These are phyloP conservation scores for Dicranocentrus wangi DNA, from an alignment of 2,888 invertebrate genomes.

Conservation along the genomic window DNA sequence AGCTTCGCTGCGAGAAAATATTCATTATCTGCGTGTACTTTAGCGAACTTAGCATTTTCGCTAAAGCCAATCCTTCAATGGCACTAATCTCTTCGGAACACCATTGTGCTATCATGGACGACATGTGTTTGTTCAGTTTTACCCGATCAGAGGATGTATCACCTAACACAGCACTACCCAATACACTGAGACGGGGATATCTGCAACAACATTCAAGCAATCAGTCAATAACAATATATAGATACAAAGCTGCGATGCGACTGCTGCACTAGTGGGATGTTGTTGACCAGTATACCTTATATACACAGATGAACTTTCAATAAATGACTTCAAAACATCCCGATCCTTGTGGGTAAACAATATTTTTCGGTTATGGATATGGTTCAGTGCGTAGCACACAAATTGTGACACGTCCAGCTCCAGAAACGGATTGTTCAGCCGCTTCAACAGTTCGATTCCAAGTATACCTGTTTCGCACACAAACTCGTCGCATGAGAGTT, in stretches of 20 bases:
- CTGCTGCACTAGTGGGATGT: too few relatives aligned
- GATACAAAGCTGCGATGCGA: too few relatives aligned
- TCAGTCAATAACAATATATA: background rate
- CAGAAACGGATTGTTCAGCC: conserved; percentile 49
- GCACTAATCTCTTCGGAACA: conserved; percentile 68
- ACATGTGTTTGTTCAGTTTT: conserved; percentile 24
- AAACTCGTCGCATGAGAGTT: conserved; percentile 60
- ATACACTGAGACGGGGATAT: conserved; percentile 59
- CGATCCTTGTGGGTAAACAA: conserved; percentile 53
- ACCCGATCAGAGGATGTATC: conserved; percentile 15
- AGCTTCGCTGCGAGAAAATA: conserved; percentile 61
- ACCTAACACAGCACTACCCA: conserved; percentile 51
- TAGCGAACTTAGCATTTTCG: conserved; percentile 67
- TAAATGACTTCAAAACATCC: conserved; percentile 52
- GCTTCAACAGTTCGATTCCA: conserved; percentile 53
- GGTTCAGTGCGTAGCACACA: conserved; percentile 62
- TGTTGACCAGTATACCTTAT: conserved; percentile 38
- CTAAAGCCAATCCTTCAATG: conserved; percentile 69
- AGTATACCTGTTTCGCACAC: conserved; percentile 61
- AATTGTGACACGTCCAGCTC: conserved; percentile 67
- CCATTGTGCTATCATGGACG: conserved; percentile 58
- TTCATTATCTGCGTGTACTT: conserved; percentile 67
- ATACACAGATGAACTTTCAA: conserved; percentile 32
- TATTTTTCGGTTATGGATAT: conserved; percentile 61
- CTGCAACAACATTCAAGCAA: too few relatives aligned